phyloP scores from a whole-genome alignment of 2,113 vertebrate species.

The Poeciliopsis retropinna region DNA sequence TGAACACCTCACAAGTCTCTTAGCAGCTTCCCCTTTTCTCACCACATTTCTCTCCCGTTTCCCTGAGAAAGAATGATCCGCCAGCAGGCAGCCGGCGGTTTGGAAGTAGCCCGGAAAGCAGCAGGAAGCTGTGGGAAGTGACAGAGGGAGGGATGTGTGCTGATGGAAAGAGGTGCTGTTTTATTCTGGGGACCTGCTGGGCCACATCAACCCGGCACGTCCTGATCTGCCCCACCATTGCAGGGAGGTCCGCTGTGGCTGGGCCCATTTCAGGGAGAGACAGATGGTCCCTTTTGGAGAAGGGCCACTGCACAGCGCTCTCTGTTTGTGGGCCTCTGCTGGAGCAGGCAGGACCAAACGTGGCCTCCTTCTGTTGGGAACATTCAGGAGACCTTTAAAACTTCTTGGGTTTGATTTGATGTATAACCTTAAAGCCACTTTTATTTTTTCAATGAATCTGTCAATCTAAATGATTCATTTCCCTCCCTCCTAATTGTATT shows the following conservation, averaged over 20 bases:
- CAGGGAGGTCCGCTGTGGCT: slow-evolving; percentile 38
- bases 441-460: no score
- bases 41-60: slow-evolving; percentile 17
- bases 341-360: slow-evolving; percentile 71
- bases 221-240: slow-evolving; percentile 39
- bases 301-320: slow-evolving; percentile 64
- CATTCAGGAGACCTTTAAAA: slow-evolving; percentile 51
- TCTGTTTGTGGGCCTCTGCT: slow-evolving; percentile 59
- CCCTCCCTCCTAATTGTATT: no score
- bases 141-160: slow-evolving; percentile 34
- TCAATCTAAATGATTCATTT: no score
- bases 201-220: slow-evolving; percentile 64
- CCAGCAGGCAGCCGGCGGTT: slow-evolving; percentile 52
- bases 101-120: slow-evolving; percentile 43
- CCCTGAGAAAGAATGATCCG: slow-evolving; percentile 19
- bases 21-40: slow-evolving; percentile 47
- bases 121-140: slow-evolving; percentile 43
- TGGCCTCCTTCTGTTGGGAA: slow-evolving; percentile 70
- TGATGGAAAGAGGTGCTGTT: slow-evolving; percentile 70
- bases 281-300: slow-evolving; percentile 80
- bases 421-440: slow-evolving; percentile 3
- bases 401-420: slow-evolving; percentile 25
- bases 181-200: slow-evolving; percentile 69
- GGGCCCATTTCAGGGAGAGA: slow-evolving; percentile 55
- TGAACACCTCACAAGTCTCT: slow-evolving; percentile 38